A percentile compares a stretch with the other conserved stretches of the same genome.
Evolutionary conservation across 2,797 vertebrate genomes (phyloP).

Genomic region (Argentina silus): DNA sequence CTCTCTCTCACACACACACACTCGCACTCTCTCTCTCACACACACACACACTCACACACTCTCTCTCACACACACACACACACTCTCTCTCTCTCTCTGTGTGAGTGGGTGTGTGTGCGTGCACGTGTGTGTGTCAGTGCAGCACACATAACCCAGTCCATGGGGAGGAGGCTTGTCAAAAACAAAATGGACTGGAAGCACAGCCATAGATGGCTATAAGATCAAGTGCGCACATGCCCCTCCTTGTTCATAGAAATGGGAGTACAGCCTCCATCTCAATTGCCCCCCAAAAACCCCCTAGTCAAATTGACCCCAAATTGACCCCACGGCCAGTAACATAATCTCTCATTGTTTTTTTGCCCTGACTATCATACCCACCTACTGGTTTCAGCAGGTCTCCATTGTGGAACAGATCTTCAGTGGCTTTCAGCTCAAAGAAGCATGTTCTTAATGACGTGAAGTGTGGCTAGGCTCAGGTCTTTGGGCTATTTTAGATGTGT

Average conservation of each 20-base stretch:
- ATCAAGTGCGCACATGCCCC: neutral
- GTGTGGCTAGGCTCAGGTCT: neutral
- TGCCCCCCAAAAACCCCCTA: neutral
- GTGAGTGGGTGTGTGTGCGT: neutral
- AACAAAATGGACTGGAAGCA: neutral
- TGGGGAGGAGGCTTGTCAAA: neutral
- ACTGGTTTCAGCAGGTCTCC: neutral
- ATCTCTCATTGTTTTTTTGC: neutral
- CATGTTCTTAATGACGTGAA: neutral
- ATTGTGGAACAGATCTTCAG: neutral
- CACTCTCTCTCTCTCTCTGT: neutral
- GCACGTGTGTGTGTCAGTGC: neutral
- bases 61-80: too few relatives aligned
- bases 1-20: slow-evolving; percentile 9
- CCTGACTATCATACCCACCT: neutral
- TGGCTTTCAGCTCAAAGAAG: neutral
- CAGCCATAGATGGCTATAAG: neutral
- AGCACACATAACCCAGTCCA: neutral
- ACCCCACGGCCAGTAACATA: neutral
- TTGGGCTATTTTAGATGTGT: slow-evolving; percentile 23
- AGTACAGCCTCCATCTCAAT: neutral
- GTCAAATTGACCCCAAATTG: neutral
- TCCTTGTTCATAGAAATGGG: neutral
- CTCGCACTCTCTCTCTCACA: neutral
- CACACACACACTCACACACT: too few relatives aligned